Conservation (phyloP, 2,113 vertebrate species). For the Gorilla gorilla region DNA sequence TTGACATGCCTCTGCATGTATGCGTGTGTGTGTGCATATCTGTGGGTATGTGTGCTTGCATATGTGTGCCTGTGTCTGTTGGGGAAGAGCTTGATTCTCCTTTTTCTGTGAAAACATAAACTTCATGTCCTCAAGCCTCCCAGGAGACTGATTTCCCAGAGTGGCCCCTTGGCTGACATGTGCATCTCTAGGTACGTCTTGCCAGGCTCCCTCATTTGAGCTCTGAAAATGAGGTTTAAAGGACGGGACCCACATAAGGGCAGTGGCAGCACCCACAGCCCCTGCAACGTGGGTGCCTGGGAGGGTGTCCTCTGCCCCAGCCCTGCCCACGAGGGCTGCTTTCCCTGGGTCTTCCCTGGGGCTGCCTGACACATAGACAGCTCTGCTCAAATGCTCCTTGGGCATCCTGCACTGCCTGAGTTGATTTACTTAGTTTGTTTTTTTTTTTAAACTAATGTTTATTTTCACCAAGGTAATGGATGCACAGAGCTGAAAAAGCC, state of each 20-base stretch:
- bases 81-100: not conserved
- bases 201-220: too few relatives aligned
- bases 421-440: not conserved
- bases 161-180: too few relatives aligned
- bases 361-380: not conserved
- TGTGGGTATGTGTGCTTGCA: too few relatives aligned
- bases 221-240: too few relatives aligned
- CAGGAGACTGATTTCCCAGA: not conserved
- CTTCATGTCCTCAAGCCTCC: not conserved
- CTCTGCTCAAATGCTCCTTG: not conserved
- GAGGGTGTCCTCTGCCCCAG: not conserved
- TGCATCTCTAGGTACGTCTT: too few relatives aligned
- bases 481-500: not conserved
- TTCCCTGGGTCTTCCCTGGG: not conserved
- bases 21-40: rapidly evolving
- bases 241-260: too few relatives aligned
- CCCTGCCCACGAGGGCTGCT: too few relatives aligned
- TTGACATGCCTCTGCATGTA: rapidly evolving
- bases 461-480: not conserved
- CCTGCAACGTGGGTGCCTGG: not conserved
- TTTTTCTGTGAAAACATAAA: not conserved
- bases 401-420: not conserved
- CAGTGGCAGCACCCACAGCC: too few relatives aligned
- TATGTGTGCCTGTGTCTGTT: not conserved
- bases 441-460: not conserved